These are phyloP conservation scores for Drosophila bocqueti DNA, from an alignment of 1,140 invertebrate genomes.

Conservation along the genomic window DNA sequence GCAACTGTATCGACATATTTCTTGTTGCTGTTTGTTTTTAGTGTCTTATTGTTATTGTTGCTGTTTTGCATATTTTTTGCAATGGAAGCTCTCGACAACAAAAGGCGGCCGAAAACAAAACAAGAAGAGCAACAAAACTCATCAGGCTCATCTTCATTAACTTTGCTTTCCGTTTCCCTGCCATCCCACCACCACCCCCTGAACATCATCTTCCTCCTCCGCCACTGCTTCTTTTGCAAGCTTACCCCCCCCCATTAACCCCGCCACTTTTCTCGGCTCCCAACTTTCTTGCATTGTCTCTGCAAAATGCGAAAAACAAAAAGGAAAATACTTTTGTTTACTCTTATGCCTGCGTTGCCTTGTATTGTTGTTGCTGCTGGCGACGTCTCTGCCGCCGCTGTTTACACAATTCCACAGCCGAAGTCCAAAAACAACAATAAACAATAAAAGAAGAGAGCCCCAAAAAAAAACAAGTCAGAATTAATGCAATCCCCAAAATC, in stretches of 20 bases:
- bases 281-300: slow-evolving; percentile 81
- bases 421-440: slow-evolving; percentile 69
- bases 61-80: slow-evolving; percentile 75
- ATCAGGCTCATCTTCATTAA: slow-evolving; percentile 82
- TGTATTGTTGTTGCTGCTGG: slow-evolving; percentile 62
- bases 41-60: slow-evolving; percentile 50
- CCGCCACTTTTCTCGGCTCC: slow-evolving; percentile 30
- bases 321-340: slow-evolving; percentile 74
- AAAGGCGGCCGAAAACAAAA: slow-evolving; percentile 72
- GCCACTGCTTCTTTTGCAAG: not conserved
- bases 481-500: slow-evolving; percentile 25
- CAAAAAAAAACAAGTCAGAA: slow-evolving; percentile 34
- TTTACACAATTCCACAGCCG: slow-evolving; percentile 78
- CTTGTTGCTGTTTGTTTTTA: slow-evolving; percentile 49
- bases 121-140: slow-evolving; percentile 68
- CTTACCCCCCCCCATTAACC: slow-evolving; percentile 12
- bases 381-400: slow-evolving; percentile 63
- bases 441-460: slow-evolving; percentile 31
- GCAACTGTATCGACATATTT: slow-evolving; percentile 9
- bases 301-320: slow-evolving; percentile 55
- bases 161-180: slow-evolving; percentile 61
- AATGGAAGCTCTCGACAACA: slow-evolving; percentile 71
- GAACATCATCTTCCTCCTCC: slow-evolving; percentile 13
- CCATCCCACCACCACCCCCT: not conserved
- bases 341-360: slow-evolving; percentile 71